Evolutionary conservation across 2,888 invertebrate genomes (phyloP).

Genomic region (Eudemis profundana): DNA sequence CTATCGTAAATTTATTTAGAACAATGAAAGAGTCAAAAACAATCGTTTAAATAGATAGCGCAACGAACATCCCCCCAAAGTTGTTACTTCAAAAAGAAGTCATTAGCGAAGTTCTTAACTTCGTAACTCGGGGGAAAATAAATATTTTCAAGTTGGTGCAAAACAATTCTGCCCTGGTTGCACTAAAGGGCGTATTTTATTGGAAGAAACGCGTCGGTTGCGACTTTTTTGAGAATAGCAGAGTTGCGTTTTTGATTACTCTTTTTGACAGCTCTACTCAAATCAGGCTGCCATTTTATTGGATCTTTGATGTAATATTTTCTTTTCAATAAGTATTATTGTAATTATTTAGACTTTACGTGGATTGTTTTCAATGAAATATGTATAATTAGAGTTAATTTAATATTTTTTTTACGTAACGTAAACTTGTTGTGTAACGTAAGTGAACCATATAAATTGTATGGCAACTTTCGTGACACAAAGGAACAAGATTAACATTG

Average conservation of each 20-base stretch:
- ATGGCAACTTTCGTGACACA: no score
- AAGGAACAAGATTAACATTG: no score
- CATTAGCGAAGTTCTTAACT: slow-evolving; percentile 78
- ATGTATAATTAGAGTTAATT: no score
- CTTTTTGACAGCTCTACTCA: slow-evolving; percentile 12
- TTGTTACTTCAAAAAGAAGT: slow-evolving; percentile 77
- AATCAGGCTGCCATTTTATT: background rate
- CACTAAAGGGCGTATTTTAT: background rate
- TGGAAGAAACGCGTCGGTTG: background rate
- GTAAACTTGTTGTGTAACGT: no score
- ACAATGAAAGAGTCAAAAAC: slow-evolving; percentile 15
- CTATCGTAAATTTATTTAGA: background rate
- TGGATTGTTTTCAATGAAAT: no score
- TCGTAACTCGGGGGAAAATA: slow-evolving; percentile 72
- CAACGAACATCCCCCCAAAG: slow-evolving; percentile 48
- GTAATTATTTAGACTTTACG: no score
- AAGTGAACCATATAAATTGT: no score
- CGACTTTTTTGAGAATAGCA: background rate
- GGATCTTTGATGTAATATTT: background rate
- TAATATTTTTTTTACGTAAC: no score
- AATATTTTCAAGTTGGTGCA: slow-evolving; percentile 74
- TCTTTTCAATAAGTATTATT: background rate
- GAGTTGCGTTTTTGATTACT: slow-evolving; percentile 11
- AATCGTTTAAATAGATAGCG: slow-evolving; percentile 25
- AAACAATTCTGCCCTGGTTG: slow-evolving; percentile 60